Evolutionary conservation across 2,113 vertebrate species (phyloP).

Genomic region (Chelonoidis abingdonii): DNA sequence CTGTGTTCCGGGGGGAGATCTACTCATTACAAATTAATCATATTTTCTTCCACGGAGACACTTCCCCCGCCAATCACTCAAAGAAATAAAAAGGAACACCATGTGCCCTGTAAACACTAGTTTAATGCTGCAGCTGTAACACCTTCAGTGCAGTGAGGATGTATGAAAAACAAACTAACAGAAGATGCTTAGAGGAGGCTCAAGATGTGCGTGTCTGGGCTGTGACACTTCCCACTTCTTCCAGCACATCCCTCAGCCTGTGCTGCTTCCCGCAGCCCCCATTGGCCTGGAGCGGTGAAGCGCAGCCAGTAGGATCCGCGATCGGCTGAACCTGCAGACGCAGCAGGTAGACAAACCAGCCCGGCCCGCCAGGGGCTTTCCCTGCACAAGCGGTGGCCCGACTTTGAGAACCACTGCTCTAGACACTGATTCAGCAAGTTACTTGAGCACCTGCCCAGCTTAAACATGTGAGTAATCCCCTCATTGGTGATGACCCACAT

Average conservation of each 20-base stretch:
- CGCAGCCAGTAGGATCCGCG: no score
- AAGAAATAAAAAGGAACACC: not conserved
- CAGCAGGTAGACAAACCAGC: no score
- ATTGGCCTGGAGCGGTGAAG: no score
- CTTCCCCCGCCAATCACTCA: not conserved
- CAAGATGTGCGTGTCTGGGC: not conserved
- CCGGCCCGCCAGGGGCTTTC: no score
- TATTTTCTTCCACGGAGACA: not conserved
- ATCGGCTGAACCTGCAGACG: no score
- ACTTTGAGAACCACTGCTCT: no score
- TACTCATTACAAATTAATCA: not conserved
- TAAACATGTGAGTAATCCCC: not conserved
- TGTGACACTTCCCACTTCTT: not conserved
- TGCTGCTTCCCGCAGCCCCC: no score
- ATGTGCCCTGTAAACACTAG: not conserved
- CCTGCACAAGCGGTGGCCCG: rapidly evolving
- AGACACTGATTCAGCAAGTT: not conserved
- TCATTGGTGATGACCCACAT: not conserved
- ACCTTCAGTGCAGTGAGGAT: not conserved
- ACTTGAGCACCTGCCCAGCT: not conserved
- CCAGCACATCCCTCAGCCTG: not conserved
- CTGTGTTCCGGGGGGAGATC: not conserved
- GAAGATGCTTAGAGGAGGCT: not conserved
- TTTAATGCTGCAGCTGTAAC: not conserved
- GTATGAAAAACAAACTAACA: not conserved